These are phyloP conservation scores for Gallinago solitaria DNA, from an alignment of 2,797 vertebrate species.

Conservation along the genomic window DNA sequence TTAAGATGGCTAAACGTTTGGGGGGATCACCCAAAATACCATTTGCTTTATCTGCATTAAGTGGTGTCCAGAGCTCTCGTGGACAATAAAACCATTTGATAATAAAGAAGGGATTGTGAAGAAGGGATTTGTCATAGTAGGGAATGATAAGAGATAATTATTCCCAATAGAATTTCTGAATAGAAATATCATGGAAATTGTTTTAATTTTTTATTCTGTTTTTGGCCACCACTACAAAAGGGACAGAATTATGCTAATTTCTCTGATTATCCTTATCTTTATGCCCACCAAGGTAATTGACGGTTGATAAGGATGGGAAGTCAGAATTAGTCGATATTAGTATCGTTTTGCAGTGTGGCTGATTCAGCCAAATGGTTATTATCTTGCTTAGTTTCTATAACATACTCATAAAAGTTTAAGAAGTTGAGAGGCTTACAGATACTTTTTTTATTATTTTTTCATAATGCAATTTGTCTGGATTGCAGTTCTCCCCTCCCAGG, in stretches of 20 bases:
- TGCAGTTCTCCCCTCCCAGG: background rate
- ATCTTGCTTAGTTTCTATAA: background rate
- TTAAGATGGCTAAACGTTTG: background rate
- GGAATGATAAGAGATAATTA: background rate
- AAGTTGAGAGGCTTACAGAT: background rate
- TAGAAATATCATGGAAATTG: background rate
- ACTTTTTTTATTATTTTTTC: background rate
- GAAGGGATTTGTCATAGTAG: background rate
- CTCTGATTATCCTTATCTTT: background rate
- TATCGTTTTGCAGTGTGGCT: background rate
- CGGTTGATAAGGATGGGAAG: background rate
- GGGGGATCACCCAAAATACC: background rate
- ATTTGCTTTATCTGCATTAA: background rate
- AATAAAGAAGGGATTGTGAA: background rate
- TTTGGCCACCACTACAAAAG: background rate
- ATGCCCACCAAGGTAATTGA: background rate
- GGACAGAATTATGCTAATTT: background rate
- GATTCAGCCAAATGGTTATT: conserved; percentile 3
- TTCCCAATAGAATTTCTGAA: background rate
- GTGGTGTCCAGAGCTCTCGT: background rate
- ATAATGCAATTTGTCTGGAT: background rate
- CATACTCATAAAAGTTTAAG: background rate
- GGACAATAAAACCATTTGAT: background rate
- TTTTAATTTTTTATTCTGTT: background rate
- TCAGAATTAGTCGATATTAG: background rate